These are phyloP conservation scores for Cataglyphis cursor DNA, from an alignment of 2,888 invertebrate genomes.

Conservation along the genomic window DNA sequence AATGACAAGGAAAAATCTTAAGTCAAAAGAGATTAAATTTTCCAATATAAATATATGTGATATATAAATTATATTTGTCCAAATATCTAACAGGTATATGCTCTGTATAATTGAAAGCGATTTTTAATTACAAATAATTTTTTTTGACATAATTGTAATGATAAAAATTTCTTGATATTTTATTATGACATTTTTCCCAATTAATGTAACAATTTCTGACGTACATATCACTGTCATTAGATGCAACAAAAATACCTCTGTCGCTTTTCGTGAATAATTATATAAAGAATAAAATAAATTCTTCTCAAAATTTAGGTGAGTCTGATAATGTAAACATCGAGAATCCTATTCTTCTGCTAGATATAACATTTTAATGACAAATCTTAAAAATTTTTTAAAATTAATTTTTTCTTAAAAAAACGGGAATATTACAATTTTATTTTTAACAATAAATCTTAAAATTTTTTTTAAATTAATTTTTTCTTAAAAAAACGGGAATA, in stretches of 20 bases:
- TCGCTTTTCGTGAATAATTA: neutral
- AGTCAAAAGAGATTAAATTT: neutral
- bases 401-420: neutral
- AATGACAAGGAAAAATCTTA: neutral
- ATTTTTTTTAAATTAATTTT: neutral
- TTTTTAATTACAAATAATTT: neutral
- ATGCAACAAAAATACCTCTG: neutral
- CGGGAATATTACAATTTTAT: neutral
- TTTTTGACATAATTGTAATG: neutral
- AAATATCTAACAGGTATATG: neutral
- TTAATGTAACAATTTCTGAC: neutral
- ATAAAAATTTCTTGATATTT: neutral
- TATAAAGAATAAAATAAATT: neutral
- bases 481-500: neutral
- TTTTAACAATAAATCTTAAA: neutral
- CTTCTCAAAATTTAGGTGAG: neutral
- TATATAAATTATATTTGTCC: neutral
- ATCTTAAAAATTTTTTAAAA: neutral
- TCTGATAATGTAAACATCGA: neutral
- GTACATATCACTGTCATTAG: too few relatives aligned
- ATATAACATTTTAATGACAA: neutral
- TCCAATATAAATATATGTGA: neutral
- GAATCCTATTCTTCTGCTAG: neutral
- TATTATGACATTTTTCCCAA: neutral
- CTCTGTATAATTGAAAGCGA: neutral